Conservation (phyloP, 2,113 vertebrate species). For the Microcebus griseorufus region DNA sequence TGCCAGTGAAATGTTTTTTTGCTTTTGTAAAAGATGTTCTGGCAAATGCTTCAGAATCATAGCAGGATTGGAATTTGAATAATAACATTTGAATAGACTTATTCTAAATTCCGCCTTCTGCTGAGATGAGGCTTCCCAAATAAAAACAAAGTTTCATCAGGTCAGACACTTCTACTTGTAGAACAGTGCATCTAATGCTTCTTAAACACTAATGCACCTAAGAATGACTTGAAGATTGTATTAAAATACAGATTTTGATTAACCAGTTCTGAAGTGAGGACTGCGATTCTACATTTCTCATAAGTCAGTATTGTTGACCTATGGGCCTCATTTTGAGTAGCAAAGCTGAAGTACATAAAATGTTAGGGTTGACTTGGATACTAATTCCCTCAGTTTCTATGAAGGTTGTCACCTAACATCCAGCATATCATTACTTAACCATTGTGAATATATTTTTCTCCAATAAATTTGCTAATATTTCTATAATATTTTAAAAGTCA, state of each 20-base stretch:
- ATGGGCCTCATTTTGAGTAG: background rate
- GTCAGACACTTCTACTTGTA: background rate
- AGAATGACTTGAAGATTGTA: background rate
- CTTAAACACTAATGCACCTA: background rate
- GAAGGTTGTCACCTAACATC: background rate
- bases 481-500: constrained; percentile 17
- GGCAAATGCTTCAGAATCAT: background rate
- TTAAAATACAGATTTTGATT: background rate
- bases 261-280: background rate
- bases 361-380: background rate
- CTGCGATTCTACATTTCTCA: background rate
- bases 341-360: background rate
- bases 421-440: background rate
- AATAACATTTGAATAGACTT: background rate
- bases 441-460: background rate
- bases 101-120: background rate
- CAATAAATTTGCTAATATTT: background rate
- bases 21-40: background rate
- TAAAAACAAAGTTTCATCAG: background rate
- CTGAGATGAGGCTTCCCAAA: background rate
- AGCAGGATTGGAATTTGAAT: background rate
- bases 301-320: background rate
- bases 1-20: background rate
- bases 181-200: background rate
- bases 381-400: background rate